phyloP scores from a whole-genome alignment of 2,113 vertebrate genomes.

The Cariama cristata region DNA sequence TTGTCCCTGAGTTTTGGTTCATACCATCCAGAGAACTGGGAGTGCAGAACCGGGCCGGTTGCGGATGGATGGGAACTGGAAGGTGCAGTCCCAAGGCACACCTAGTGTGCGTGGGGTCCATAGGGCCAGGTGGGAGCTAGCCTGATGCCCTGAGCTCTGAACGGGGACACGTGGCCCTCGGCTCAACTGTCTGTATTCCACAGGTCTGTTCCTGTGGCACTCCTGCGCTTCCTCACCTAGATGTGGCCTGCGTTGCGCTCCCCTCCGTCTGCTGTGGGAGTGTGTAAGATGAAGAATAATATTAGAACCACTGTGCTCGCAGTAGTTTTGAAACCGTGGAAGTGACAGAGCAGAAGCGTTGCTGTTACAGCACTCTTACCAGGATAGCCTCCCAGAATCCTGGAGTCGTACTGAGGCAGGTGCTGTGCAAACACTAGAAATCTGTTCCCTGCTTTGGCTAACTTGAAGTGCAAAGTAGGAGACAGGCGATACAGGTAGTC shows the following conservation, averaged over 20 bases:
- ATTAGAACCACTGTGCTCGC: not conserved
- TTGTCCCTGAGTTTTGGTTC: not conserved
- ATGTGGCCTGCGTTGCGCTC: rapidly evolving
- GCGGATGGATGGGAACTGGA: not conserved
- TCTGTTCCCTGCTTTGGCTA: not conserved
- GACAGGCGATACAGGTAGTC: not conserved
- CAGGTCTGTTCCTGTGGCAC: not conserved
- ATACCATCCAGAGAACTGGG: not conserved
- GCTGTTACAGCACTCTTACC: not conserved
- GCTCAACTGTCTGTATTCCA: no score
- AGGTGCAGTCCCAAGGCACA: not conserved
- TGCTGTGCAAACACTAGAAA: not conserved
- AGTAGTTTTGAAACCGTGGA: not conserved
- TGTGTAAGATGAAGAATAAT: not conserved
- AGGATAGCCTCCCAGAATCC: not conserved
- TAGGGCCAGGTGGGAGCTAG: not conserved
- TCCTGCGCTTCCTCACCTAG: not conserved
- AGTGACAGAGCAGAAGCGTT: not conserved
- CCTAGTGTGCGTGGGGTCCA: not conserved
- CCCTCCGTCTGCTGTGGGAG: not conserved
- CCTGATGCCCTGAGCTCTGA: not conserved
- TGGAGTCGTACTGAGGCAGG: not conserved
- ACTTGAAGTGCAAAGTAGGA: not conserved
- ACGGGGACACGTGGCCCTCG: not conserved
- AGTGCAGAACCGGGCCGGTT: not conserved